Base-by-base conservation (phyloP, 2,888 invertebrate species). In the Dynastes maya region DNA sequence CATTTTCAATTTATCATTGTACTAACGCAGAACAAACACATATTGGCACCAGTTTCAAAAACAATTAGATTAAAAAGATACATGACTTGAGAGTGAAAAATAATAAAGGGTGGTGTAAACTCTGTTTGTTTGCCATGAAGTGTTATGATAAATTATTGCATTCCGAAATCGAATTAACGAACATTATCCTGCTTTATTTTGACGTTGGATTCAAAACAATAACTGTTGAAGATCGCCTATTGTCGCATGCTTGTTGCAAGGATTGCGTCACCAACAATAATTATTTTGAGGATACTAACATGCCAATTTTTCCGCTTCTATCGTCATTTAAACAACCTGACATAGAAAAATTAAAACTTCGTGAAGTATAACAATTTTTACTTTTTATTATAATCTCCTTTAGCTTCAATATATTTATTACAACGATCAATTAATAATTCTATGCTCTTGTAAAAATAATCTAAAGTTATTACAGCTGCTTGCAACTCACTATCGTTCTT, bases 191-290 rank as follows among this genome's bases (percentile, higher is more conserved):
- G 37, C 91, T 92, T 29, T 91, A 94, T 0, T 93, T 94, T n/a
- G 95, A 95, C 86, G 88, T 89, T 68, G 95, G 94, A 45, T 95
- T 95, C 84, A 94, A 94, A 87, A 89, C 91, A 77, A 77, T 83
- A 77, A 92, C 92, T 82, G 88, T 91, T 5, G 85, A 84, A 16
- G 90, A 90, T 75, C 90, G 93, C 81, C 89, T 91, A 55, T 89
- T 90, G 84, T 92, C 93, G 0, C 93, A 92, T 82, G 85, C 90
- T 40, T 93, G 93, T 84, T 94, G 94, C 94, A 91, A 91, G 84
- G 91, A 79, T 49, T 75, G 70, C 58, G n/a, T 29, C 9, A 16
- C n/a, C n/a, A 65, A 29, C 8, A 29, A 40, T n/a, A 61, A 63
- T 29, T 77, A 75, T 51, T 79, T 79, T 67, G 61, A 79, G n/a